Evolutionary conservation across 2,888 invertebrate species (phyloP).

Genomic region (Entomobrya proxima): DNA sequence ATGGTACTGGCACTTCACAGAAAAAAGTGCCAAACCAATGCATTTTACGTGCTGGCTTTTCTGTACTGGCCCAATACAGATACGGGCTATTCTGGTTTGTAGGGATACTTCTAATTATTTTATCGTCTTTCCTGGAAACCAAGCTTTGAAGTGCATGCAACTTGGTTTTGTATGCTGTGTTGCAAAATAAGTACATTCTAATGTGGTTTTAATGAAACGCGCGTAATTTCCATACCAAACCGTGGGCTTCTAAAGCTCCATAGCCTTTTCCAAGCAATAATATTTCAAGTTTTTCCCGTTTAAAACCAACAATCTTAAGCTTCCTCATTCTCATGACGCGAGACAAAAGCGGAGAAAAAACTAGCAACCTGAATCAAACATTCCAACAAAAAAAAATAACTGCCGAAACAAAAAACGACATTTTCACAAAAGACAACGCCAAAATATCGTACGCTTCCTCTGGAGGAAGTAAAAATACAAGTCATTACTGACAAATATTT

Average conservation of each 20-base stretch:
- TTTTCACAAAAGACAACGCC: background rate
- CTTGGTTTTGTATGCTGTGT: background rate
- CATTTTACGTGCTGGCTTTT: no score
- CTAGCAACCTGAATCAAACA: conserved; percentile 51
- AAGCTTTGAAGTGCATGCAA: background rate
- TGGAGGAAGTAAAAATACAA: conserved; percentile 19
- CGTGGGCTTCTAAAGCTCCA: background rate
- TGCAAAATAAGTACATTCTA: background rate
- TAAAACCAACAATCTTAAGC: background rate
- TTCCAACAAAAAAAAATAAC: conserved; percentile 30
- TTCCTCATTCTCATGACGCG: conserved; percentile 7
- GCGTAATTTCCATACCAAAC: no score
- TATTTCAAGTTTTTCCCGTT: background rate
- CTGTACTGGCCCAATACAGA: no score
- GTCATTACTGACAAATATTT: background rate
- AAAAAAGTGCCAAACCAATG: no score
- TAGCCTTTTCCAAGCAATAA: background rate
- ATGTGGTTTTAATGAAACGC: conserved; percentile 33
- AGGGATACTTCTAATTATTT: no score
- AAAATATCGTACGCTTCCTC: background rate
- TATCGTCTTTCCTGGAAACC: conserved; percentile 12
- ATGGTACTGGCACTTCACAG: no score
- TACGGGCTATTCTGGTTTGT: no score
- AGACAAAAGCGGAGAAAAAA: background rate
- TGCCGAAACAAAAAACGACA: background rate